phyloP scores from a whole-genome alignment of 2,888 invertebrate genomes.

The Lamellibrachia columna region DNA sequence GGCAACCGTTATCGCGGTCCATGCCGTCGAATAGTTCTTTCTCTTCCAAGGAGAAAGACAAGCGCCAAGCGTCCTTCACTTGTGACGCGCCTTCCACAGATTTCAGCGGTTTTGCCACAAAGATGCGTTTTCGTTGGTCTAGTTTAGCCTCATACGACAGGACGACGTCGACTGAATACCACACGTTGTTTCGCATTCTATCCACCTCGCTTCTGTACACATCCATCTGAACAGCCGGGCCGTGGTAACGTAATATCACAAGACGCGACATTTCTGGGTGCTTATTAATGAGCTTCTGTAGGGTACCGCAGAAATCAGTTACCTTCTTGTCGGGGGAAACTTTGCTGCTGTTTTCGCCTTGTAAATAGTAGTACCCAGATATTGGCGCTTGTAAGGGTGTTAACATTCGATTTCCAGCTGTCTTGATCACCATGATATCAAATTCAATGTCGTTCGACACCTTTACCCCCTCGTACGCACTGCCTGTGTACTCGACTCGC shows the following conservation, averaged over 20 bases:
- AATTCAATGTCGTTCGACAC: too few relatives aligned
- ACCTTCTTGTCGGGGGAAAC: neutral
- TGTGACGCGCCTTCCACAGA: too few relatives aligned
- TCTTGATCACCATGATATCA: constrained; percentile 21
- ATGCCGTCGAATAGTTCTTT: constrained; percentile 29
- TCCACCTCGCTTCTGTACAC: neutral
- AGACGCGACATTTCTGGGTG: neutral
- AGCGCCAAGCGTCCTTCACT: constrained; percentile 8
- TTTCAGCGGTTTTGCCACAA: neutral
- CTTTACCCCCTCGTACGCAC: too few relatives aligned
- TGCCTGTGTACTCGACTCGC: too few relatives aligned
- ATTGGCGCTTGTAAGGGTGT: neutral
- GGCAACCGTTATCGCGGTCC: constrained; percentile 29
- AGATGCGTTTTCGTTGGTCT: neutral
- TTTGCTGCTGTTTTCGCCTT: neutral
- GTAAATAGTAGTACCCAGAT: neutral
- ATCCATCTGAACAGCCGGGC: neutral
- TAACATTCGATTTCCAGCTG: neutral
- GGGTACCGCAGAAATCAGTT: neutral
- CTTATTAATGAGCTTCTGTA: neutral
- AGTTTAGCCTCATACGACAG: neutral
- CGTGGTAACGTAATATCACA: neutral
- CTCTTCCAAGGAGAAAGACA: constrained; percentile 27
- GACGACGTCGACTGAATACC: constrained; percentile 16
- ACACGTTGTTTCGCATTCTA: neutral